Evolutionary conservation across 2,888 invertebrate genomes (phyloP).

Genomic region (Harmothoe impar): DNA sequence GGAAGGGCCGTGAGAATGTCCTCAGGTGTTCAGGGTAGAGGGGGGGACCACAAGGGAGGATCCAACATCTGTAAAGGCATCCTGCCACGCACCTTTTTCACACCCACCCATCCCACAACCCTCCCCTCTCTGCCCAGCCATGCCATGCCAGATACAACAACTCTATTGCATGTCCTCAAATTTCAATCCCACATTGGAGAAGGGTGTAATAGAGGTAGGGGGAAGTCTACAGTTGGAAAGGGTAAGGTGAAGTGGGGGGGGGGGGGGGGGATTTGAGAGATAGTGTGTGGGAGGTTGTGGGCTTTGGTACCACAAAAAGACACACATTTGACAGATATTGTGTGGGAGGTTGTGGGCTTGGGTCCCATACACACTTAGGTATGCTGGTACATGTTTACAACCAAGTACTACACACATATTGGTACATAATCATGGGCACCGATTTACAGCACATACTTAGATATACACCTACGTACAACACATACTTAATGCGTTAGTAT

Average conservation of each 20-base stretch:
- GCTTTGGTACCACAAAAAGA: no score
- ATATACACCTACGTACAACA: no score
- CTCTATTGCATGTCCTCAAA: slow-evolving; percentile 38
- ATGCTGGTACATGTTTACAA: no score
- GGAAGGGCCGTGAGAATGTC: neutral
- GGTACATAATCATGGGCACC: no score
- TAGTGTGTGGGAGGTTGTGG: neutral
- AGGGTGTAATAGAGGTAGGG: neutral
- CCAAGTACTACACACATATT: no score
- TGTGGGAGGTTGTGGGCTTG: no score
- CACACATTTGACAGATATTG: no score
- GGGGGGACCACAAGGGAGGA: neutral
- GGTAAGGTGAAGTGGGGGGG: no score
- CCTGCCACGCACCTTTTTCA: neutral
- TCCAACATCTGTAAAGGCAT: slow-evolving; percentile 5
- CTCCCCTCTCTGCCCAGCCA: neutral
- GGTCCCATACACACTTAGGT: no score
- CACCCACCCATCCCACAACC: neutral
- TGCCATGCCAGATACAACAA: neutral
- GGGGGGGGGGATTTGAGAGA: no score
- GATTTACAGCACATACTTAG: no score
- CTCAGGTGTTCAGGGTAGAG: slow-evolving; percentile 29
- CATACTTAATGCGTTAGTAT: no score
- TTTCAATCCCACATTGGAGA: neutral
- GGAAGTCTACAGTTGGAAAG: neutral